Conservation (phyloP, 2,113 vertebrate genomes). For the Vulpes ferrilata region DNA sequence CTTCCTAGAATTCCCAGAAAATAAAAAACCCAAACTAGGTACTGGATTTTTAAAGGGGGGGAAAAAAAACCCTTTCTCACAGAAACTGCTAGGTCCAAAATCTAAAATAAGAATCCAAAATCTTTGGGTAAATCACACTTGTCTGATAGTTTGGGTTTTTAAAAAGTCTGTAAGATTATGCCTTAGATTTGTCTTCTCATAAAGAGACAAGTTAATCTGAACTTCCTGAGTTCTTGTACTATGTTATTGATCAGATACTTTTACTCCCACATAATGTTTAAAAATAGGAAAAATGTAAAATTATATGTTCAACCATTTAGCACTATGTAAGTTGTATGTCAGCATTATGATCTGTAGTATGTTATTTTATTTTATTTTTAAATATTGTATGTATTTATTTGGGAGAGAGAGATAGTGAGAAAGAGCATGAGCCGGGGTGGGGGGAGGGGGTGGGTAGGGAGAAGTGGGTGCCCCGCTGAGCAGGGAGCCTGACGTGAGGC, state of each 20-base stretch:
- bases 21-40: not conserved
- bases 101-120: not conserved
- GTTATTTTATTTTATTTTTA: not conserved
- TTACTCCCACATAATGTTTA: not conserved
- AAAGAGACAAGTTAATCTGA: not conserved
- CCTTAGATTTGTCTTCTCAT: not conserved
- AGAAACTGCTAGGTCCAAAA: slow-evolving; percentile 5
- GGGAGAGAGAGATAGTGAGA: too few species aligned
- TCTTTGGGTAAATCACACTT: not conserved
- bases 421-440: too few species aligned
- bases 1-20: not conserved
- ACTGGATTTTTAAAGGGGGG: not conserved
- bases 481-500: too few species aligned
- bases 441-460: too few species aligned
- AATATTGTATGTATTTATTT: too few species aligned
- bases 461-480: too few species aligned
- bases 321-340: not conserved
- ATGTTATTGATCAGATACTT: not conserved
- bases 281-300: slow-evolving; percentile 27
- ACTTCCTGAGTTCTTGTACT: not conserved
- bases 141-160: not conserved
- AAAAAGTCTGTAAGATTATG: not conserved
- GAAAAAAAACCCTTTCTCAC: not conserved
- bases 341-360: not conserved
- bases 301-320: not conserved